Percentiles rank a stretch among this genome's conserved stretches.
Evolutionary conservation across 2,113 vertebrate genomes (phyloP).

Genomic region (Piprites chloris): DNA sequence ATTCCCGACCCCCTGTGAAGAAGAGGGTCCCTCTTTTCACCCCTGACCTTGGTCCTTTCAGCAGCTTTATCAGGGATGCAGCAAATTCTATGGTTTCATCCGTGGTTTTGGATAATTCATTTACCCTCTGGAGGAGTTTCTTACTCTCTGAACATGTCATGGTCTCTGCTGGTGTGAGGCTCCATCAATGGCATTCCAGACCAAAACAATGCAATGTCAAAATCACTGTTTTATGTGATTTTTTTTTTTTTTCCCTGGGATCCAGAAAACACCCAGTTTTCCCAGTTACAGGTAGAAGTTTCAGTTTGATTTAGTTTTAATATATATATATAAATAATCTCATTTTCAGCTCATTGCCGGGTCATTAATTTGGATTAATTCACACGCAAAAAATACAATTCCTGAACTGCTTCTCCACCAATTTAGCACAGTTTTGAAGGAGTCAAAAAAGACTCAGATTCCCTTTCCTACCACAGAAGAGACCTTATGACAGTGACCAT

Average conservation of each 20-base stretch:
- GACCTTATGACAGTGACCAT: neutral
- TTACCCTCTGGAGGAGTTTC: neutral
- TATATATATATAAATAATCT: neutral
- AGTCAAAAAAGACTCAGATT: neutral
- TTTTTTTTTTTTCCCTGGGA: neutral
- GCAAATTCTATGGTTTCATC: neutral
- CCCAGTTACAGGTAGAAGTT: neutral
- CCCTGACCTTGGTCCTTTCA: neutral
- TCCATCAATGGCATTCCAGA: neutral
- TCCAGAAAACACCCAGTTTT: neutral
- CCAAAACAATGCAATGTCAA: neutral
- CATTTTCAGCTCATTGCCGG: neutral
- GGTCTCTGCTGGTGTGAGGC: neutral
- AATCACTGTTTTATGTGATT: neutral
- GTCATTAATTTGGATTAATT: neutral
- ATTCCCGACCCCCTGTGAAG: neutral
- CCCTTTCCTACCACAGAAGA: neutral
- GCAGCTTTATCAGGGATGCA: neutral
- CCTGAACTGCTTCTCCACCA: neutral
- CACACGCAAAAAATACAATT: neutral
- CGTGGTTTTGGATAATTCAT: neutral
- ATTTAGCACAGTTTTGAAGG: neutral
- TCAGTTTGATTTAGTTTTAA: neutral
- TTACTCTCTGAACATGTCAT: accelerated
- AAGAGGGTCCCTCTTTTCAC: neutral